Base-by-base conservation (phyloP, 2,797 vertebrate species). In the Leptodactylus fallax region DNA sequence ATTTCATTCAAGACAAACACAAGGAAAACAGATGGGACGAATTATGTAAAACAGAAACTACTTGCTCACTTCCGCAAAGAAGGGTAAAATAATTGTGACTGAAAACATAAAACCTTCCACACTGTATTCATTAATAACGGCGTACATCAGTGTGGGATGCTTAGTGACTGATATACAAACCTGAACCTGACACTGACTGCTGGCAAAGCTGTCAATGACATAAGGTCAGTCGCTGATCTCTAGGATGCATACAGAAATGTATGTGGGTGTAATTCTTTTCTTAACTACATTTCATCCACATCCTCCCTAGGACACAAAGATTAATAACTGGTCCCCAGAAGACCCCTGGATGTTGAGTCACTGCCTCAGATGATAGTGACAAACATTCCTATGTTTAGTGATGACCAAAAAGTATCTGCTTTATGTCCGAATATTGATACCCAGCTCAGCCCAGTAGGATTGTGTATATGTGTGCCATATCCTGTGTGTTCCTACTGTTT, bases 281-380 rank as follows among this genome's bases (percentile, higher is more conserved):
- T 49, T 49, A 4, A 13, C 4, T 61, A 84, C 5, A 84, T 61
- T 45, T 47, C 55, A 47, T 12, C 11, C 12, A 23, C 53, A 58
- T 56, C 14, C 45, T 47, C n/a, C 12, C 13, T 0, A 60, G 8
- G 3, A 58, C 25, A 72, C 16, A 83, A 71, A 55, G 71, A 36
- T 60, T 53, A 56, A 72, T 55, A 45, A 45, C n/a, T 58, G 63
- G 19, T 80, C 55, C 12, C 56, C 17, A 47, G 25, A 65, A 49
- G 13, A 81, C 45, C n/a, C 45, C 11, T 36, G 19, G 36, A n/a
- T 27, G 51, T 58, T 83, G 63, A 83, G 49, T 83, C 81, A 83
- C 11, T 10, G 81, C 16, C 12, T 80, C 6, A 27, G 21, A 13
- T 82, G 45, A 67, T 3, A 36, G 25, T 13, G 8, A 23, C 10